Evolutionary conservation across 2,888 invertebrate species (phyloP).

Genomic region (Athalia rosae): DNA sequence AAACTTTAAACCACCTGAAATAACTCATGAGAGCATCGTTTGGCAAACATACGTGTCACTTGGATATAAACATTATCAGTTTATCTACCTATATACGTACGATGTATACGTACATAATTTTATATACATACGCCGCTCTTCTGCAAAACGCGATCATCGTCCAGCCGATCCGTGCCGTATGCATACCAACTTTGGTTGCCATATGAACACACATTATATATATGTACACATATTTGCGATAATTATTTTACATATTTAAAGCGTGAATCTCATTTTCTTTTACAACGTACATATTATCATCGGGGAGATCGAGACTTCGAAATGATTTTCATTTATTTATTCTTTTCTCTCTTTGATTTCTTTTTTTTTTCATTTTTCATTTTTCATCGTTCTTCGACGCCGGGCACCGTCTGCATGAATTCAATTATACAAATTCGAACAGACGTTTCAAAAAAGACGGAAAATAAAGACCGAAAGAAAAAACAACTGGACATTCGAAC

Average conservation of each 20-base stretch:
- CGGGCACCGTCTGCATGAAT: background rate
- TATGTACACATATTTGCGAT: too few species aligned
- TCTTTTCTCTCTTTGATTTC: background rate
- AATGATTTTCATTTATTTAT: background rate
- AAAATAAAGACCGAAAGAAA: background rate
- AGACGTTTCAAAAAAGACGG: background rate
- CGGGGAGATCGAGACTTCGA: background rate
- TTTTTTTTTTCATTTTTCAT: background rate
- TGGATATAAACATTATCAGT: slow-evolving; percentile 64
- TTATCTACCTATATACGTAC: too few species aligned
- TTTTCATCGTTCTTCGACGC: background rate
- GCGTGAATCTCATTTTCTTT: too few species aligned
- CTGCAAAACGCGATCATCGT: too few species aligned
- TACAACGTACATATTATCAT: too few species aligned
- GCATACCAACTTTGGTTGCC: too few species aligned
- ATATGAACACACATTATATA: too few species aligned
- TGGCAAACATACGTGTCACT: slow-evolving; percentile 64
- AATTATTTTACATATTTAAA: too few species aligned
- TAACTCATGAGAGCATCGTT: slow-evolving; percentile 62
- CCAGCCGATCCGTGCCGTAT: too few species aligned
- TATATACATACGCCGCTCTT: too few species aligned
- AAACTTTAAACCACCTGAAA: slow-evolving; percentile 66
- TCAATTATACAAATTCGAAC: background rate
- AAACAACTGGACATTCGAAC: background rate
- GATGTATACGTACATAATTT: too few species aligned